These are phyloP conservation scores for Acanthacorydalis orientalis DNA, from an alignment of 2,888 invertebrate species.

Conservation along the genomic window DNA sequence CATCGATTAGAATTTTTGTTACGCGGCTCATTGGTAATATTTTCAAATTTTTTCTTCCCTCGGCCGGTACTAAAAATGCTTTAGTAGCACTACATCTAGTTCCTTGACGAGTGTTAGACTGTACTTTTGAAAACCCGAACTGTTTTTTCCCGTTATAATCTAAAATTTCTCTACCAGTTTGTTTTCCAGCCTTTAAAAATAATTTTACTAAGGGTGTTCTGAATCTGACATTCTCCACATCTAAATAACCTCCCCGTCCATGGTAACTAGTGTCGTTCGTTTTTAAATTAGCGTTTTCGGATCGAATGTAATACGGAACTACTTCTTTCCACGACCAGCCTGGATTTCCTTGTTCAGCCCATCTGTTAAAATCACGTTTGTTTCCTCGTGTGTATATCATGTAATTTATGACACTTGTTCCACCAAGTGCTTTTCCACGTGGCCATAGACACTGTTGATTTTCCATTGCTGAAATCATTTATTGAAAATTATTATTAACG, in stretches of 20 bases:
- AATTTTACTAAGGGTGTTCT: slow-evolving; percentile 31
- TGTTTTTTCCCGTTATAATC: slow-evolving; percentile 51
- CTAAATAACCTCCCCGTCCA: slow-evolving; percentile 26
- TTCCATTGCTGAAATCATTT: slow-evolving; percentile 14
- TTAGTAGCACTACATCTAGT: slow-evolving; percentile 47
- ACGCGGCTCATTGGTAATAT: slow-evolving; percentile 46
- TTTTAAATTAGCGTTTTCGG: slow-evolving; percentile 23
- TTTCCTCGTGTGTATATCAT: slow-evolving; percentile 44
- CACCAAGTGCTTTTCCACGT: slow-evolving; percentile 39
- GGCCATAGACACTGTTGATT: slow-evolving; percentile 29
- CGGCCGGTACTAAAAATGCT: slow-evolving; percentile 42
- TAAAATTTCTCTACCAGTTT: slow-evolving; percentile 45
- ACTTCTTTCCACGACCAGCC: slow-evolving; percentile 35
- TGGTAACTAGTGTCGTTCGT: slow-evolving; percentile 20
- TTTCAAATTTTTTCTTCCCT: slow-evolving; percentile 44
- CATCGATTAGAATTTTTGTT: slow-evolving; percentile 47
- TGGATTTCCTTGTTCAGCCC: slow-evolving; percentile 33
- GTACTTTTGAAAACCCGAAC: slow-evolving; percentile 48
- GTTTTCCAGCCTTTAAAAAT: slow-evolving; percentile 42
- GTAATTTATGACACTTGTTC: slow-evolving; percentile 23
- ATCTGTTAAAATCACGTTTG: slow-evolving; percentile 53
- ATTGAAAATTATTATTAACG: no score
- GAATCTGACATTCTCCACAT: slow-evolving; percentile 24
- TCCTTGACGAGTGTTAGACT: slow-evolving; percentile 40
- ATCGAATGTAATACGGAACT: slow-evolving; percentile 25